These are phyloP conservation scores for Poeciliopsis turrubarensis DNA, from an alignment of 2,113 vertebrate genomes.

Conservation along the genomic window DNA sequence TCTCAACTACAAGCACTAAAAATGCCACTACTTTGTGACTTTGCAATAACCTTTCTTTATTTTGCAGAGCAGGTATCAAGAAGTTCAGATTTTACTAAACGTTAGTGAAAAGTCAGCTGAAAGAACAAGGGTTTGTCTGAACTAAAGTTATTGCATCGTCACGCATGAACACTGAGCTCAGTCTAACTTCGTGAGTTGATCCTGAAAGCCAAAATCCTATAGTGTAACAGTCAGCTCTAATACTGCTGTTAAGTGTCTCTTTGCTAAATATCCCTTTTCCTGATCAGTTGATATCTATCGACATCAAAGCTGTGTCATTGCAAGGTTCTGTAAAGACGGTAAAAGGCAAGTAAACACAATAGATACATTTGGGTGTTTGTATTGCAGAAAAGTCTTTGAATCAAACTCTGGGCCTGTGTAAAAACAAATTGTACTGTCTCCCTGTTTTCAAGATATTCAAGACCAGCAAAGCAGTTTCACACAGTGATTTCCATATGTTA, in stretches of 20 bases:
- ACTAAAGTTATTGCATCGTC: not conserved
- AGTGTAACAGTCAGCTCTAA: not conserved
- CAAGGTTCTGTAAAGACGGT: not conserved
- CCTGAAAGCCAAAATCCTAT: not conserved
- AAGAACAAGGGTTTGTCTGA: not conserved
- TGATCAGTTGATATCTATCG: constrained; percentile 6
- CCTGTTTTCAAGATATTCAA: constrained; percentile 16
- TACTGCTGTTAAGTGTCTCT: not conserved
- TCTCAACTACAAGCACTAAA: not conserved
- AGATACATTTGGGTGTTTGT: not conserved
- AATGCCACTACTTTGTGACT: not conserved
- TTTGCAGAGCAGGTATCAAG: not conserved
- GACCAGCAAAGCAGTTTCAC: constrained; percentile 14
- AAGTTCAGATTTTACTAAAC: not conserved
- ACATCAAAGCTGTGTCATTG: not conserved
- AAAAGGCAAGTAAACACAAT: not conserved
- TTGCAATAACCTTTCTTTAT: not conserved
- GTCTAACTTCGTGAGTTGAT: not conserved
- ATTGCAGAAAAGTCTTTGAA: not conserved
- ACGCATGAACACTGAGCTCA: not conserved
- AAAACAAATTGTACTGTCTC: constrained; percentile 16
- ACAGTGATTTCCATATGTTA: constrained; percentile 7
- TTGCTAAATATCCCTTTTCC: constrained; percentile 4
- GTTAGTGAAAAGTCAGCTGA: not conserved
- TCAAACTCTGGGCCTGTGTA: not conserved